Conservation (phyloP, 2,797 vertebrate genomes). For the Gila robusta region DNA sequence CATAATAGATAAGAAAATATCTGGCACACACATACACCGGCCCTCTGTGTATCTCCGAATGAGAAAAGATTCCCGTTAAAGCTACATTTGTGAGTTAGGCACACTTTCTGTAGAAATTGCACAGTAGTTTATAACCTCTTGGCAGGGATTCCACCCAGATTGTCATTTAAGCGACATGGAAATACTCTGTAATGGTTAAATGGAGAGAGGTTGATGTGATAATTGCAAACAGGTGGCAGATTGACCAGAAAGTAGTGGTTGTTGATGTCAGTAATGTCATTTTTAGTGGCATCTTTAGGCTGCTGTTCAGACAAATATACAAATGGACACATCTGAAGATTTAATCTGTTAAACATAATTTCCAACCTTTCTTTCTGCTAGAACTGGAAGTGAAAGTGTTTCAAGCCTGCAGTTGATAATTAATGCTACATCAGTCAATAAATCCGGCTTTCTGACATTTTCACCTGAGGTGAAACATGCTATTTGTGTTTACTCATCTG, state of each 20-base stretch:
- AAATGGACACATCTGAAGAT: neutral
- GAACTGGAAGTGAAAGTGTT: neutral
- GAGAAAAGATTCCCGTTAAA: neutral
- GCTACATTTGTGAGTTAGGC: neutral
- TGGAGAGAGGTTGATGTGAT: constrained; percentile 1
- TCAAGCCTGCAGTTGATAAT: neutral
- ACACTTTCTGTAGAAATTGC: constrained; percentile 1
- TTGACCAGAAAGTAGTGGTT: neutral
- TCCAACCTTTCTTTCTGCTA: neutral
- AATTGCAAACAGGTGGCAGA: constrained; percentile 19
- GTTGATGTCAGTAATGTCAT: neutral
- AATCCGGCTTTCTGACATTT: neutral
- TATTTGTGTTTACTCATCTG: constrained; percentile 63
- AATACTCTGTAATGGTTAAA: constrained; percentile 11
- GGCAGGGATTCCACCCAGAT: neutral
- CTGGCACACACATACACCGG: neutral
- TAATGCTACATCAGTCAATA: neutral
- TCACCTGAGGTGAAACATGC: neutral
- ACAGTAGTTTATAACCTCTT: neutral
- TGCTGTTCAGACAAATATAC: constrained; percentile 2
- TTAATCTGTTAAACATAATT: neutral
- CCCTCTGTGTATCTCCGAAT: neutral
- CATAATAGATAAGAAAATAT: neutral
- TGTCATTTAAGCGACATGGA: neutral
- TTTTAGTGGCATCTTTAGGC: neutral